A percentile compares a stretch with the other conserved stretches of the same genome.
Conservation (phyloP, 2,113 vertebrate genomes). For the Chlamydotis undulata region DNA sequence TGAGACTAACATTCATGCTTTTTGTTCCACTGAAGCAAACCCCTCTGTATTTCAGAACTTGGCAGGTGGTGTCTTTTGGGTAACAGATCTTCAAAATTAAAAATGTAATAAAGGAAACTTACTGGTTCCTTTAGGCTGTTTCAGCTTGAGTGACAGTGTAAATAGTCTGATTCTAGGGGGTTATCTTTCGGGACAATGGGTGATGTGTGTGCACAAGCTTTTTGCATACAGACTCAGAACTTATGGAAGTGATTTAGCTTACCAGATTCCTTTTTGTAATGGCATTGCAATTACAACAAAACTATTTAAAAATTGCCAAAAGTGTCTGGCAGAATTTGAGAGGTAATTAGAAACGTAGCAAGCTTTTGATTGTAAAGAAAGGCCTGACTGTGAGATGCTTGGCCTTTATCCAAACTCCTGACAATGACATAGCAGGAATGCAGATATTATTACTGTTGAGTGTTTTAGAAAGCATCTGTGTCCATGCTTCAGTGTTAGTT, state of each 20-base stretch:
- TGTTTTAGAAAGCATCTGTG: neutral
- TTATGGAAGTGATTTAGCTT: neutral
- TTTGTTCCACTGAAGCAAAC: neutral
- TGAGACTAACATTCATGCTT: neutral
- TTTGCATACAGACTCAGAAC: neutral
- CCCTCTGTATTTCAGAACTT: neutral
- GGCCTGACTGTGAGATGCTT: neutral
- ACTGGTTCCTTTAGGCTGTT: neutral
- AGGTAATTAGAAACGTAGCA: neutral
- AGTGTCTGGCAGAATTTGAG: neutral
- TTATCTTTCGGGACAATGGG: neutral
- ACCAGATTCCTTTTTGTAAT: neutral
- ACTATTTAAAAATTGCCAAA: neutral
- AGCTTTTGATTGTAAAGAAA: constrained; percentile 1
- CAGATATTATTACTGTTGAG: neutral
- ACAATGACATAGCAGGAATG: neutral
- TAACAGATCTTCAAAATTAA: neutral
- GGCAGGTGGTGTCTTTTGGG: neutral
- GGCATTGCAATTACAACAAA: neutral
- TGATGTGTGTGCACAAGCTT: neutral
- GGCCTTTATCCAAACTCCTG: neutral
- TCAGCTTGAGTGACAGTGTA: neutral
- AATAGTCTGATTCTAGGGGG: neutral
- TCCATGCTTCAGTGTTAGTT: neutral
- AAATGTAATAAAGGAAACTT: neutral